These are phyloP conservation scores for Daphoenositta chrysoptera DNA, from an alignment of 2,113 vertebrate species.

Conservation along the genomic window DNA sequence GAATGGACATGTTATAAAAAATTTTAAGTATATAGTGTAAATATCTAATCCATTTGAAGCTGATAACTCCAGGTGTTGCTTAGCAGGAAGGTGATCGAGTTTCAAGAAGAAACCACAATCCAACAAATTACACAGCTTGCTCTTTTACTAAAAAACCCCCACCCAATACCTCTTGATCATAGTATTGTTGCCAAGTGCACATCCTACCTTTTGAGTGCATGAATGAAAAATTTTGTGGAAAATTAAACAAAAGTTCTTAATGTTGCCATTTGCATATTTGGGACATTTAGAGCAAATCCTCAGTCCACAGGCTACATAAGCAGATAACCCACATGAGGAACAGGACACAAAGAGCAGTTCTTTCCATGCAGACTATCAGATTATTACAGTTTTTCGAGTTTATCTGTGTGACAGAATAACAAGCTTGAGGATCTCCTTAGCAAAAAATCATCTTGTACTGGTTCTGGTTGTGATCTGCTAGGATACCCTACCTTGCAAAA, in stretches of 20 bases:
- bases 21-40: neutral
- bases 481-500: neutral
- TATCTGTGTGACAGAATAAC: neutral
- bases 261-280: neutral
- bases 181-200: neutral
- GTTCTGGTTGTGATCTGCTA: neutral
- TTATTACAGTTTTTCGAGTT: neutral
- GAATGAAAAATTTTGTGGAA: neutral
- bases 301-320: neutral
- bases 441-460: neutral
- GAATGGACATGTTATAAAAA: neutral
- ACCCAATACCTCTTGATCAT: neutral
- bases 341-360: neutral
- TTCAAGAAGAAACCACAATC: neutral
- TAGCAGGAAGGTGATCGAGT: neutral
- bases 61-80: neutral
- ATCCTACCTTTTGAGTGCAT: neutral
- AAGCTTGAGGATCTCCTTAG: neutral
- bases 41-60: neutral
- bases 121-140: neutral
- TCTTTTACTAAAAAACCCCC: neutral
- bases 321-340: neutral
- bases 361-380: neutral
- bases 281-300: neutral
- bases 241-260: neutral